These are phyloP conservation scores for Tethea ocularis DNA, from an alignment of 2,888 invertebrate species.

Conservation along the genomic window DNA sequence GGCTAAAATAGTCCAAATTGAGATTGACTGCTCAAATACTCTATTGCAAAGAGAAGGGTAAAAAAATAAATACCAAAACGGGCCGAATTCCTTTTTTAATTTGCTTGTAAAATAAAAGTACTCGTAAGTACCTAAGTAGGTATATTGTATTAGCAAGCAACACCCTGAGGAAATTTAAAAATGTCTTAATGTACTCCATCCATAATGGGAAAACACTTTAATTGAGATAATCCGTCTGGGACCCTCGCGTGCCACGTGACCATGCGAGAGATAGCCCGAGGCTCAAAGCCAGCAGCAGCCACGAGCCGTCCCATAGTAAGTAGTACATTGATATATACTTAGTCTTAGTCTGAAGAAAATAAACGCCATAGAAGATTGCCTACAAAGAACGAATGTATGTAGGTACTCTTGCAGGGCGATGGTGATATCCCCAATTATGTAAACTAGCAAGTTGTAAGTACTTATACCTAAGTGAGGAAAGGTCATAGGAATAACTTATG, in stretches of 20 bases:
- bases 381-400: too few species aligned
- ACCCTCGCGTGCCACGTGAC: conserved; percentile 34
- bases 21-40: neutral
- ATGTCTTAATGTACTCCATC: conserved; percentile 53
- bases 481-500: too few species aligned
- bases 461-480: too few species aligned
- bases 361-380: too few species aligned
- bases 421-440: too few species aligned
- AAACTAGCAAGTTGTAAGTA: too few species aligned
- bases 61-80: neutral
- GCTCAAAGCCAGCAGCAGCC: conserved; percentile 13
- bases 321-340: too few species aligned
- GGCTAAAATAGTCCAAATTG: too few species aligned
- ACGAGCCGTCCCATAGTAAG: too few species aligned
- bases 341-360: too few species aligned
- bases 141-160: conserved; percentile 44
- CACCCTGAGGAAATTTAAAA: conserved; percentile 60
- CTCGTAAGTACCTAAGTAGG: conserved; percentile 30
- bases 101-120: neutral
- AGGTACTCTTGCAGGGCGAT: too few species aligned
- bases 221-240: conserved; percentile 67
- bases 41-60: neutral
- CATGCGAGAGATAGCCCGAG: conserved; percentile 39
- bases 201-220: conserved; percentile 57
- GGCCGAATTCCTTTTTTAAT: neutral